A percentile compares a stretch with the other conserved stretches of the same genome.
Evolutionary conservation across 2,113 vertebrate species (phyloP).

Genomic region (Lagopus leucura): DNA sequence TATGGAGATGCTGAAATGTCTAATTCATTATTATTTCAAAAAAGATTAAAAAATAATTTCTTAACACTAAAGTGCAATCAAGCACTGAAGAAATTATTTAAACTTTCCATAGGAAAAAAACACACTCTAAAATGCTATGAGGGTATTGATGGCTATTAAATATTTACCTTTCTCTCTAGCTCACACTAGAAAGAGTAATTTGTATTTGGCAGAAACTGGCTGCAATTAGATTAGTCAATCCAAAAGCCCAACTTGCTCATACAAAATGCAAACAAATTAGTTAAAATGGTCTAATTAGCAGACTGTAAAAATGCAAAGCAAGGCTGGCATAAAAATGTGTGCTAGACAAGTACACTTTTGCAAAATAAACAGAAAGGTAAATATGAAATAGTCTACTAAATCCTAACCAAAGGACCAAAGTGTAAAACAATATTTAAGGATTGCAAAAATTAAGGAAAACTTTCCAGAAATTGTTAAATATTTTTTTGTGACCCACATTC

Average conservation of each 20-base stretch:
- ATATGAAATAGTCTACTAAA: constrained; percentile 64
- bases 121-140: constrained; percentile 78
- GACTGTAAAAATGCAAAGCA: constrained; percentile 86
- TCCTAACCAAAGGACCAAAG: not conserved
- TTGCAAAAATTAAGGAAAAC: not conserved
- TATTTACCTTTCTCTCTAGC: constrained; percentile 88
- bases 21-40: constrained; percentile 78
- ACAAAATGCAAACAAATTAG: constrained; percentile 92
- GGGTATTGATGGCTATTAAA: constrained; percentile 88
- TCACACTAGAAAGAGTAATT: constrained; percentile 86
- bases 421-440: constrained; percentile 15
- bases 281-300: constrained; percentile 89
- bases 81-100: constrained; percentile 80
- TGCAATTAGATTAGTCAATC: constrained; percentile 88
- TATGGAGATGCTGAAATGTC: constrained; percentile 59
- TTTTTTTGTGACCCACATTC: not conserved
- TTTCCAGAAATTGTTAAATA: not conserved
- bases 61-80: constrained; percentile 80
- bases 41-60: constrained; percentile 83
- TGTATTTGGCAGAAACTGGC: constrained; percentile 85
- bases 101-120: constrained; percentile 75
- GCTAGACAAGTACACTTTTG: constrained; percentile 66
- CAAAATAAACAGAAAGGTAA: constrained; percentile 66
- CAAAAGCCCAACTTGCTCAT: constrained; percentile 88
- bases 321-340: constrained; percentile 80